Evolutionary conservation across 1,140 invertebrate genomes (phyloP).

Genomic region (Schlechtendalia chinensis): DNA sequence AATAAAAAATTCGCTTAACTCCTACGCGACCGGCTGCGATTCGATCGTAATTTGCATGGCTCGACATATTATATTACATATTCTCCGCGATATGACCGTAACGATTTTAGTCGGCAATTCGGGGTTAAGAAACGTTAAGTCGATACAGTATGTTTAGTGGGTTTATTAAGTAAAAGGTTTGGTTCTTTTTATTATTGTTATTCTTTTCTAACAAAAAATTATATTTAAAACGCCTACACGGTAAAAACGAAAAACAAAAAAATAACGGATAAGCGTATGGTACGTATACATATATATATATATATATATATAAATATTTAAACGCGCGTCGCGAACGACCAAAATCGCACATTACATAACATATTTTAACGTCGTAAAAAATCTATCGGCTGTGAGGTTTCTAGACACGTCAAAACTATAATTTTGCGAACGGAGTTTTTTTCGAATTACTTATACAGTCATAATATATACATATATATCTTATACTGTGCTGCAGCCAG

Average conservation of each 20-base stretch:
- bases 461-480: not conserved
- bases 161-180: not conserved
- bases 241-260: not conserved
- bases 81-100: not conserved
- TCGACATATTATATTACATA: too few species aligned
- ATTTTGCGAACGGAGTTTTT: too few species aligned
- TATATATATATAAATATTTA: too few species aligned
- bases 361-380: too few species aligned
- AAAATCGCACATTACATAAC: not conserved
- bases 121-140: not conserved
- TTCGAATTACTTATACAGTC: not conserved
- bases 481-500: too few species aligned
- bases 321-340: not conserved
- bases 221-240: not conserved
- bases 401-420: not conserved
- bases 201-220: not conserved
- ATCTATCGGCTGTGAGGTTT: too few species aligned
- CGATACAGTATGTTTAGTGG: not conserved
- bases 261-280: too few species aligned
- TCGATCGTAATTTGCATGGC: not conserved
- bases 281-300: too few species aligned
- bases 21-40: not conserved
- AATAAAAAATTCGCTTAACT: not conserved
- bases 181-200: not conserved
- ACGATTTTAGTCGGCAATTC: not conserved